Base-by-base conservation (phyloP, 1,140 invertebrate genomes). In the Latrodectus geometricus region DNA sequence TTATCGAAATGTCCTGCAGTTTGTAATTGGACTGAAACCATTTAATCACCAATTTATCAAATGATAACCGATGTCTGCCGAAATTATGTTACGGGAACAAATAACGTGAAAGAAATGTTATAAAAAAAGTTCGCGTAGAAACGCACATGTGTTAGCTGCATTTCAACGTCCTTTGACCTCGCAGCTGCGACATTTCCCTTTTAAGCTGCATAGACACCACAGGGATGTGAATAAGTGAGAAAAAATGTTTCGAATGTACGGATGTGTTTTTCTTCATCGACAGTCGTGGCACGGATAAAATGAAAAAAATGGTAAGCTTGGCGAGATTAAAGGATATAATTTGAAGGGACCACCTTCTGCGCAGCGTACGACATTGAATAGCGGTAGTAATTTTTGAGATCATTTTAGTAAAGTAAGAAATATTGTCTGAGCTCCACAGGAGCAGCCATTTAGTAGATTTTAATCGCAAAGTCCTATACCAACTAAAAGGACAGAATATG, bases 161-260 rank as follows among this genome's bases (percentile, higher is more conserved):
- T 61, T 61, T 61, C 17, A 61, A 23, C 48, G 70, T 73, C 21
- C 70, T 76, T 74, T 86, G 79, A 82, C 85, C 80, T 52, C 75
- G 23, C 81, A 88, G 50, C 72, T 87, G 61, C 68, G 83, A 70
- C 66, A 88, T 75, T 76, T 75, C 73, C 74, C 70, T 69, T 77
- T 65, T 72, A 14, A 11, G 56, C 35, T n/a, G 20, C 9, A 69
- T 9, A 68, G 66, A 75, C 68, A 56, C 5, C 15, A n/a, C 12
- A 54, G 11, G 72, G 49, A 73, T 84, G 17, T 21, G 35, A 68
- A 48, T 17, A 49, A 52, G 61, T 11, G 23, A 21, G 20, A 66
- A 66, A n/a, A 35, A 79, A 21, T n/a, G 17, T 61, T 61, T 17
- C 17, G 54, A 61, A 61, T 61, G 0, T 61, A 61, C 54, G 11